Base-by-base conservation (phyloP, 2,888 invertebrate species). In the Oxystoma pomonae region DNA sequence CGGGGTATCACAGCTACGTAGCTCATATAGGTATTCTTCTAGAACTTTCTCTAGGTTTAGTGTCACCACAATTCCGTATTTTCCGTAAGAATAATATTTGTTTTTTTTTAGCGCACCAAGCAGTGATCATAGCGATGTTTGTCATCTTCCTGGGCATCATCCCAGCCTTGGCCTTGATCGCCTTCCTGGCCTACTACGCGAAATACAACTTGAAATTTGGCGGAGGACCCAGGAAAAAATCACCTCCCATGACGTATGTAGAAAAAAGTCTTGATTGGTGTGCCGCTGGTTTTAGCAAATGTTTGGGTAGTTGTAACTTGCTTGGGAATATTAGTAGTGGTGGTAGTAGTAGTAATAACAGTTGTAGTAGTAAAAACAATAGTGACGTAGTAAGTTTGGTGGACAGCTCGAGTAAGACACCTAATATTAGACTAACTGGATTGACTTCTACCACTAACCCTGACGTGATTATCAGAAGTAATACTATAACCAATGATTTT, bases 81-180 rank as follows among this genome's bases (percentile, higher is more conserved):
- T n/a, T n/a, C n/a, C n/a, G n/a, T n/a, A n/a, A n/a, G n/a, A n/a
- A n/a, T n/a, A n/a, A n/a, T n/a, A n/a, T n/a, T n/a, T n/a, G n/a
- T n/a, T n/a, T n/a, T n/a, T n/a, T 83, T 83, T 49, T 85, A 94
- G 94, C 90, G 68, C 86, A 88, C 76, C 85, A 86, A 70, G 88
- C 88, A 73, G 87, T 94, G 78, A 86, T 92, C 76, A 89, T 91
- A 65, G 90, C 90, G 35, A 84, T 97, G 83, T 91, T 91, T 79
- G 86, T 97, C 69, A 87, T 95, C 72, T 94, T 96, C 86, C 85
- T 96, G 72, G 90, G 92, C 20, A 88, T 96, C 70, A 83, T 96
- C 61, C 95, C 96, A 0, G 79, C 87, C 64, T 79, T 90, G 53
- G 85, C 90, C 1, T 78, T 91, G 19, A 75, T 88, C 1, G 82